Conservation (phyloP, 2,888 invertebrate species). For the Leptura quadrifasciata region DNA sequence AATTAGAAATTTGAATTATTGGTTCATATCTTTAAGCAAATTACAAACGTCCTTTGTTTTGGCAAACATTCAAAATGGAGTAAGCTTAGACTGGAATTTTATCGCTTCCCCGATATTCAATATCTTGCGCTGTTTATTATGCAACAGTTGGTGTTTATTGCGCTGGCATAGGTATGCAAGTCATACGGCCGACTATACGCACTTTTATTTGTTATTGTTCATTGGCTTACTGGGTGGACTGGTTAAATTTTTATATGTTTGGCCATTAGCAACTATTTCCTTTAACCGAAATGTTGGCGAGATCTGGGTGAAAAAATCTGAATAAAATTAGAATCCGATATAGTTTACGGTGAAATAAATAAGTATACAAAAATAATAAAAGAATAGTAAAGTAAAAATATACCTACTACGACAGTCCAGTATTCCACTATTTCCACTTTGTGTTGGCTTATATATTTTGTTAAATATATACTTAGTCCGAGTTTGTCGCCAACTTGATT, state of each 20-base stretch:
- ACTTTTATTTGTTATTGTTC: constrained; percentile 31
- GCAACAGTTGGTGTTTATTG: constrained; percentile 18
- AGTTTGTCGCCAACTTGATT: too few species aligned
- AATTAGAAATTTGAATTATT: background rate
- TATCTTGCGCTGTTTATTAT: background rate
- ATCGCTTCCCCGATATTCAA: background rate
- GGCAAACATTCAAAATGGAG: constrained; percentile 10
- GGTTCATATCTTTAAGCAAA: background rate
- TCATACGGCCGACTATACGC: background rate
- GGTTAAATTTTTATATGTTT: constrained; percentile 18
- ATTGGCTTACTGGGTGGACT: constrained; percentile 29
- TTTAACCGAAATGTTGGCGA: background rate
- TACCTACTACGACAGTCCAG: too few species aligned
- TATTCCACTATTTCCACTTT: too few species aligned
- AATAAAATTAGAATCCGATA: background rate
- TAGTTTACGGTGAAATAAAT: too few species aligned
- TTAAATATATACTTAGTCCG: too few species aligned
- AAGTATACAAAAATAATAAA: too few species aligned
- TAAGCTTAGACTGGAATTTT: background rate
- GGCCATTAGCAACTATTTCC: constrained; percentile 9
- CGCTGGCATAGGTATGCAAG: background rate
- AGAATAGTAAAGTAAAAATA: too few species aligned
- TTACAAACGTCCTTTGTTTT: background rate
- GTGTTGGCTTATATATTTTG: too few species aligned
- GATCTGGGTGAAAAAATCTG: constrained; percentile 5